Conservation (phyloP, 1,140 invertebrate genomes). For the Drosophila biarmipes region DNA sequence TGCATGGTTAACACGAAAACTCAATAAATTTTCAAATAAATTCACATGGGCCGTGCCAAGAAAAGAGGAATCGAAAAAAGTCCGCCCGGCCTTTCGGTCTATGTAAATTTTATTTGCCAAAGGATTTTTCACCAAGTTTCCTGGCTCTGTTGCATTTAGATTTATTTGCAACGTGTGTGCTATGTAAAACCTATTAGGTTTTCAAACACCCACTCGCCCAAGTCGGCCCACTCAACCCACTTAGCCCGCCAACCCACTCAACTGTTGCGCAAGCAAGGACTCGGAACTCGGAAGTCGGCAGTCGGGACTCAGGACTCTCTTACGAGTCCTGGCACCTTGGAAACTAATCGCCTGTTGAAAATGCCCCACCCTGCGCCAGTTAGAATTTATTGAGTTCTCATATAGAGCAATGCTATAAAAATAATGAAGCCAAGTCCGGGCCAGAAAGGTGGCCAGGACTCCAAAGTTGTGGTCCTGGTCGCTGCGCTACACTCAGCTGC, state of each 20-base stretch:
- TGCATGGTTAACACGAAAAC: slow-evolving; percentile 84
- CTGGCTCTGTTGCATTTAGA: slow-evolving; percentile 69
- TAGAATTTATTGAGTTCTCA: slow-evolving; percentile 81
- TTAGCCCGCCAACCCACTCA: slow-evolving; percentile 43
- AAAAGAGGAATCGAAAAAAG: slow-evolving; percentile 2
- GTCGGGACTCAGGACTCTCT: not conserved
- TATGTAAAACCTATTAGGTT: slow-evolving; percentile 75
- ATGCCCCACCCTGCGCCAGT: slow-evolving; percentile 58
- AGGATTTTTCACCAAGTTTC: slow-evolving; percentile 79
- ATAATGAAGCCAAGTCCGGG: slow-evolving; percentile 66
- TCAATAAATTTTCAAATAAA: slow-evolving; percentile 84
- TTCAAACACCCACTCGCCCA: slow-evolving; percentile 5
- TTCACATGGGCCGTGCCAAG: slow-evolving; percentile 48
- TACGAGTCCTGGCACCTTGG: slow-evolving; percentile 43
- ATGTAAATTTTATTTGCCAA: slow-evolving; percentile 81
- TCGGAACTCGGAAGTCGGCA: not conserved
- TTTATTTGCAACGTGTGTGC: slow-evolving; percentile 58
- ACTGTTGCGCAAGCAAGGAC: slow-evolving; percentile 60
- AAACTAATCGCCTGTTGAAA: slow-evolving; percentile 81
- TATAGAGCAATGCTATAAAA: slow-evolving; percentile 80
- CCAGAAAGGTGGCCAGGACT: slow-evolving; percentile 4
- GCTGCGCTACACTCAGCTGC: slow-evolving; percentile 6
- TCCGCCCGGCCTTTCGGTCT: slow-evolving; percentile 35
- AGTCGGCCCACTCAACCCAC: not conserved
- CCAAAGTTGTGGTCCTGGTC: not conserved